Evolutionary conservation across 2,888 invertebrate species (phyloP).

Genomic region (Nomada goodeniana): DNA sequence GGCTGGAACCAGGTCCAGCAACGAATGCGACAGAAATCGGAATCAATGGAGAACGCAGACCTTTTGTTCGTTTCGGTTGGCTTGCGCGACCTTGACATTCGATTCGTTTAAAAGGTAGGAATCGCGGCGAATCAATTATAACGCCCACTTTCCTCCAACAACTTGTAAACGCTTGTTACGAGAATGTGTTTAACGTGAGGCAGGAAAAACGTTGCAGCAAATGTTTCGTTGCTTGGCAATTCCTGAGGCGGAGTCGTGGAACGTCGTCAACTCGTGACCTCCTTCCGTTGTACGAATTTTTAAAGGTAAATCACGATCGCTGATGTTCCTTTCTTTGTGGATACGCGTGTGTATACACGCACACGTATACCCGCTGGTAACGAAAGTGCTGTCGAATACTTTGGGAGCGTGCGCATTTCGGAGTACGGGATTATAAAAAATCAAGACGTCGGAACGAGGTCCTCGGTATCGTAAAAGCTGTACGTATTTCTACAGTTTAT

Average conservation of each 20-base stretch:
- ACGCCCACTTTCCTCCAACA: slow-evolving; percentile 33
- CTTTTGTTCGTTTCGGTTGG: background rate
- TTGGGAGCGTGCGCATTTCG: too few species aligned
- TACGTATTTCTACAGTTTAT: too few species aligned
- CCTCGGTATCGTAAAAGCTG: too few species aligned
- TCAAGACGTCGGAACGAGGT: too few species aligned
- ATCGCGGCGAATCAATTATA: slow-evolving; percentile 36
- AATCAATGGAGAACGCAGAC: slow-evolving; percentile 34
- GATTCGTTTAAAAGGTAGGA: slow-evolving; percentile 31
- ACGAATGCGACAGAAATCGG: slow-evolving; percentile 22
- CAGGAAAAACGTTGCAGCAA: background rate
- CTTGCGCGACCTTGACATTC: slow-evolving; percentile 54
- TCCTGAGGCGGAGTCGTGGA: too few species aligned
- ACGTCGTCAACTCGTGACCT: too few species aligned
- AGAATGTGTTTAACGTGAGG: background rate
- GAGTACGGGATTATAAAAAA: too few species aligned
- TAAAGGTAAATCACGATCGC: too few species aligned
- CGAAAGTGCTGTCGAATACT: too few species aligned
- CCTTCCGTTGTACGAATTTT: too few species aligned
- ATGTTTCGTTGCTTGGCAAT: background rate
- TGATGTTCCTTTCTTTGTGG: background rate
- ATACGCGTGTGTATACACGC: background rate
- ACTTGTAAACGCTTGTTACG: background rate
- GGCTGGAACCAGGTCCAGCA: background rate
- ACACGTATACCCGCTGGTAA: too few species aligned